Evolutionary conservation across 2,797 vertebrate genomes (phyloP), one percentile per base, ranked within the genome.

Genomic region (Intellagama lesueurii): DNA sequence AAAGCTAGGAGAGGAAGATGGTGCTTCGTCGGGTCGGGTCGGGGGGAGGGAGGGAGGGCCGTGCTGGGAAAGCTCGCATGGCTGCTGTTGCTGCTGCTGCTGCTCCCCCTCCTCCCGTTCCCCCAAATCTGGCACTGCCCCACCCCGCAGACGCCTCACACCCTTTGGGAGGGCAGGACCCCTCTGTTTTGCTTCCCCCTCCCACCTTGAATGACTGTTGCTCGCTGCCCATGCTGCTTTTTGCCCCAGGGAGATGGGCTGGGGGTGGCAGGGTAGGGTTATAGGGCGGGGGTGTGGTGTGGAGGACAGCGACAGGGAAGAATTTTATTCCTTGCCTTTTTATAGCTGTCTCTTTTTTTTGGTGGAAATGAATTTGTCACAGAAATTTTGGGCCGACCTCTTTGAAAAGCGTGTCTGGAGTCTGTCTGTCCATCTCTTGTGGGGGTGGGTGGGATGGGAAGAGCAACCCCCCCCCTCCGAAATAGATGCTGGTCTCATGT

Each of bases 341-440:
- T 81, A 86, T 90, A 91, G 76, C 89, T 88, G 91, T 86, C 91
- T 26, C 11, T 7, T n/a, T 6, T n/a, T 80, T 83, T 83, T 92
- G 32, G 44, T 52, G 32, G 77, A 85, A 80, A 17, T 32, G 19
- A 73, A 68, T 78, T 5, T 22, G 76, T 78, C 73, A 84, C 7
- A 11, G 40, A 70, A 44, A 28, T 40, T 81, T 83, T 64, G 19
- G 60, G 60, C 11, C 5, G 14, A 52, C 44, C 69, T 49, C 78
- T 86, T 89, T 86, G 40, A 16, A 77, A 49, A 56, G 9, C 1
- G 24, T 52, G 16, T 40, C 26, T 22, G 52, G 78, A 32, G 3
- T 72, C 26, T 81, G 7, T 70, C 68, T 70, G 40, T 79, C 11
- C n/a, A 3, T 40, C 60, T 64, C 16, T 64, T 64, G 60, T 22